A percentile compares a stretch with the other conserved stretches of the same genome.
These are phyloP conservation scores for Thalassarche chlororhynchos DNA, from an alignment of 2,113 vertebrate genomes.

Conservation along the genomic window DNA sequence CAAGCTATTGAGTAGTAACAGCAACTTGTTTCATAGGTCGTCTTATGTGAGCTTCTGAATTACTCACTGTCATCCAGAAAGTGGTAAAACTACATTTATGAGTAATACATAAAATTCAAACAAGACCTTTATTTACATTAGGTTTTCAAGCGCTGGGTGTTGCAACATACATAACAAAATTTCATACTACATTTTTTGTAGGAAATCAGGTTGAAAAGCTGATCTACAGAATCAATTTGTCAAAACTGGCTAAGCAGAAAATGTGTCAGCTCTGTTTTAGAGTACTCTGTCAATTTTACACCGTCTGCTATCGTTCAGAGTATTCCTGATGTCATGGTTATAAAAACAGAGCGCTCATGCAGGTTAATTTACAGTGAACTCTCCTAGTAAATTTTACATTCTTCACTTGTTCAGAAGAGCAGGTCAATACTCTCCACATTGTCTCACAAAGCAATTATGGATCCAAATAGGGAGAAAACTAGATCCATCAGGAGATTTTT, in stretches of 20 bases:
- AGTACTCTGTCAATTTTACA: conserved; percentile 4
- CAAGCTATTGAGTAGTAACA: neutral
- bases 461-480: neutral
- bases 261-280: neutral
- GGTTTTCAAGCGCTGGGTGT: conserved; percentile 5
- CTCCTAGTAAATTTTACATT: neutral
- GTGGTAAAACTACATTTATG: neutral
- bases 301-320: neutral
- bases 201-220: conserved; percentile 27
- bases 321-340: conserved; percentile 12
- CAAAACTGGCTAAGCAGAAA: conserved; percentile 31
- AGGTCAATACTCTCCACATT: neutral
- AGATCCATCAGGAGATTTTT: neutral
- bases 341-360: conserved; percentile 22
- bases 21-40: neutral
- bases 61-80: neutral
- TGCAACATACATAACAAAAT: conserved; percentile 38
- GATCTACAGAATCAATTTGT: conserved; percentile 21
- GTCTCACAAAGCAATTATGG: neutral
- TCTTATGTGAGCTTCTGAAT: neutral
- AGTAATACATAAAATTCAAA: conserved; percentile 44
- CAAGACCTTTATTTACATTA: conserved; percentile 54
- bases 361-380: conserved; percentile 25
- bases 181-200: conserved; percentile 35
- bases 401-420: neutral